These are phyloP conservation scores for Mastomys natalensis DNA, from an alignment of 2,113 vertebrate genomes.

Conservation along the genomic window DNA sequence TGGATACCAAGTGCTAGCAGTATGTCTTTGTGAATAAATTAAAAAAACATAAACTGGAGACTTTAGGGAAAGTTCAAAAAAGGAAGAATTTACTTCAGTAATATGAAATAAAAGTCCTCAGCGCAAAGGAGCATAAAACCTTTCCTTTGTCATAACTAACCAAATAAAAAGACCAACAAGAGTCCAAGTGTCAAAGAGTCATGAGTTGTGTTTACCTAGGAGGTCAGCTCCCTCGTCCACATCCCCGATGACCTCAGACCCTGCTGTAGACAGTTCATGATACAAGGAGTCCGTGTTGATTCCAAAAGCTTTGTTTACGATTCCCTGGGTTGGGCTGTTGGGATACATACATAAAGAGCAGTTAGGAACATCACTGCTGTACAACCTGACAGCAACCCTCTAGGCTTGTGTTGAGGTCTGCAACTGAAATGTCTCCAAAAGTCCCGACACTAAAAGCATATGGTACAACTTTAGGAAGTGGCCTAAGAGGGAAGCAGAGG, in stretches of 20 bases:
- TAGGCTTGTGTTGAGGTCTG: too few relatives aligned
- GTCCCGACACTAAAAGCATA: background rate
- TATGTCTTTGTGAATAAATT: background rate
- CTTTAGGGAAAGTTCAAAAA: background rate
- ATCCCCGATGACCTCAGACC: conserved; percentile 97
- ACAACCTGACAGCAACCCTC: fast-evolving
- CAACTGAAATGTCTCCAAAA: background rate
- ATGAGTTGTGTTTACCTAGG: conserved; percentile 89
- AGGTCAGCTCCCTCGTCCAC: conserved; percentile 98
- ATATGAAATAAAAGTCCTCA: background rate
- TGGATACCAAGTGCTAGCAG: background rate
- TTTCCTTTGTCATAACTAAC: background rate
- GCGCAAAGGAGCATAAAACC: background rate
- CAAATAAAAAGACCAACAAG: background rate
- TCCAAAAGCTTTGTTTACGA: conserved; percentile 98
- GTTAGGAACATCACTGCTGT: background rate
- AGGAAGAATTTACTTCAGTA: background rate
- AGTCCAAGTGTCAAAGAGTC: background rate
- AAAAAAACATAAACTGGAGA: background rate
- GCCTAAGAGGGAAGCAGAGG: background rate
- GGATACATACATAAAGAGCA: background rate
- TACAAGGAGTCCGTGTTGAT: conserved; percentile 99
- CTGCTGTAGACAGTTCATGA: conserved; percentile 97
- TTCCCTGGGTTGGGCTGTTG: conserved; percentile 96
- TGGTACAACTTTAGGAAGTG: background rate